These are phyloP conservation scores for Tolmerus cingulatus DNA, from an alignment of 2,888 invertebrate genomes.

Conservation along the genomic window DNA sequence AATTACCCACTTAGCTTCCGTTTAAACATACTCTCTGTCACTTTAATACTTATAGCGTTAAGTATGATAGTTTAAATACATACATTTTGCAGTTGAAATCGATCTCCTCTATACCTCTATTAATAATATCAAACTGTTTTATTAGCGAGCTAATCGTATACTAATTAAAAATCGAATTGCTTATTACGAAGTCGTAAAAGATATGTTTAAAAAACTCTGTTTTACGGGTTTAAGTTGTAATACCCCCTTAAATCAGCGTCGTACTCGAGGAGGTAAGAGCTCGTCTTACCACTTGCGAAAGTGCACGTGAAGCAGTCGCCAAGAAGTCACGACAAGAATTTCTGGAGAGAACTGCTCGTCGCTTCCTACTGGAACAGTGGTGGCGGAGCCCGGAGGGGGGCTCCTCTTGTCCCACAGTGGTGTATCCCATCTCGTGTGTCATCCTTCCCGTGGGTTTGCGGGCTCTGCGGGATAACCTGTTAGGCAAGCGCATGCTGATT, in stretches of 20 bases:
- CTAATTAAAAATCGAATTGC: neutral
- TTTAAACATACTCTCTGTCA: no score
- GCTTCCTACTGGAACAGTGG: neutral
- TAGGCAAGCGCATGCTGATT: neutral
- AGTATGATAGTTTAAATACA: no score
- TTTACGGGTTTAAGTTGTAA: neutral
- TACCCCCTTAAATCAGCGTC: neutral
- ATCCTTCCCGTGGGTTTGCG: neutral
- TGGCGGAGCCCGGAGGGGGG: neutral
- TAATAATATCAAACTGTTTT: neutral
- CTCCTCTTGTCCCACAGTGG: neutral
- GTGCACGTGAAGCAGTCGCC: neutral
- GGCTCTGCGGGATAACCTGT: neutral
- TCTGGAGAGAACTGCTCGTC: neutral
- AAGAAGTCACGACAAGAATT: neutral
- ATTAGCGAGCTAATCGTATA: neutral
- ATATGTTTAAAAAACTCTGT: neutral
- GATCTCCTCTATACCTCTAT: no score
- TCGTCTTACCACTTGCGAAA: neutral
- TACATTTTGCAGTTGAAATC: no score
- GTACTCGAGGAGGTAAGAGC: neutral
- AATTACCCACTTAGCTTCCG: no score
- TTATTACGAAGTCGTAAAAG: no score
- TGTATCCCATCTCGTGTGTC: neutral
- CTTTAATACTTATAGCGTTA: no score